phyloP scores from a whole-genome alignment of 2,888 invertebrate genomes.

The Cotesia congregata region DNA sequence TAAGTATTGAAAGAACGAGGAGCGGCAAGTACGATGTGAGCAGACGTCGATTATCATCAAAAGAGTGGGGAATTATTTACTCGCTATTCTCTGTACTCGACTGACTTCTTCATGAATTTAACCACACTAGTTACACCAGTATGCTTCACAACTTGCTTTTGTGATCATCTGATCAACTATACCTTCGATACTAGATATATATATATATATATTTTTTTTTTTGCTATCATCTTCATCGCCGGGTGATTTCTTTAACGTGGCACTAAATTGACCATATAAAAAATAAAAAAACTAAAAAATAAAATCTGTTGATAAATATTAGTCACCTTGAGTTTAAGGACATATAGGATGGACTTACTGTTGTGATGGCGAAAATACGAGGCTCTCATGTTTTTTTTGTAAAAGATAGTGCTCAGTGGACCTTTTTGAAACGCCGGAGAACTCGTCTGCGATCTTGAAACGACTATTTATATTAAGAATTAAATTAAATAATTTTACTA shows the following conservation, averaged over 20 bases:
- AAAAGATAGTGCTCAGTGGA: conserved; percentile 35
- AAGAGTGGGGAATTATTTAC: conserved; percentile 50
- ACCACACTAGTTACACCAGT: conserved; percentile 49
- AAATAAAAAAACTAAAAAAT: conserved; percentile 8
- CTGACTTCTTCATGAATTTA: conserved; percentile 40
- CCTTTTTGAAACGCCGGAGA: conserved; percentile 28
- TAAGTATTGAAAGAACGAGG: conserved; percentile 19
- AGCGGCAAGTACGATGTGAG: conserved; percentile 30
- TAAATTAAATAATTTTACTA: background rate
- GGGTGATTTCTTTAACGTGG: background rate
- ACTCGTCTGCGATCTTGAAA: conserved; percentile 28
- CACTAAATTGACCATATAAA: too few relatives aligned
- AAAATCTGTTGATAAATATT: background rate
- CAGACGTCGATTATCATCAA: conserved; percentile 18
- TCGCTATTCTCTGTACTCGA: conserved; percentile 50
- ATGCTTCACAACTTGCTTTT: conserved; percentile 45
- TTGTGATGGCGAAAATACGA: conserved; percentile 35
- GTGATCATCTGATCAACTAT: background rate
- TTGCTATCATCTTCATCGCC: background rate
- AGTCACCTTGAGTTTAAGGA: background rate
- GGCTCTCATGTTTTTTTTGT: conserved; percentile 19
- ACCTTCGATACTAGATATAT: background rate
- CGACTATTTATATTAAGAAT: conserved; percentile 2
- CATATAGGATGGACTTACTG: conserved; percentile 11
- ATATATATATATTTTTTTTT: background rate